These are phyloP conservation scores for Sitta carolinensis DNA, from an alignment of 2,797 vertebrate species.

Conservation along the genomic window DNA sequence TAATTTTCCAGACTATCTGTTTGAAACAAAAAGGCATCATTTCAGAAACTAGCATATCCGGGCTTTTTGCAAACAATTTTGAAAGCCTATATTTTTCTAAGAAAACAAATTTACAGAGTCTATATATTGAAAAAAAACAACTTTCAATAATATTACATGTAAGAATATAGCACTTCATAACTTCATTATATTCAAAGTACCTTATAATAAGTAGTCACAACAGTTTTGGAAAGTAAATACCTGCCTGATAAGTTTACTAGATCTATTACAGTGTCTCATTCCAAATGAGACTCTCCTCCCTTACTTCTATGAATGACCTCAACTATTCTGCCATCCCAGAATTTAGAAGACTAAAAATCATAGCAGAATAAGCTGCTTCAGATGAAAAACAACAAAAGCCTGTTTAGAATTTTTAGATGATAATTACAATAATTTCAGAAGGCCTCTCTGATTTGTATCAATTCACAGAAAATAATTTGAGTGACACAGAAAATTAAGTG, in stretches of 20 bases:
- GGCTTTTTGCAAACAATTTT: not conserved
- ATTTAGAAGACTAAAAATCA: slow-evolving; percentile 1
- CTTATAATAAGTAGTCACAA: not conserved
- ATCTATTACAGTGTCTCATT: not conserved
- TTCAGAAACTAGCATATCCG: not conserved
- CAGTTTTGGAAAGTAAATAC: slow-evolving; percentile 7
- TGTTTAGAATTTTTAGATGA: not conserved
- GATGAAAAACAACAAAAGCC: slow-evolving; percentile 1
- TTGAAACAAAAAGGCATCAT: slow-evolving; percentile 2
- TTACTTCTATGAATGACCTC: slow-evolving; percentile 27
- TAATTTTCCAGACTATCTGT: not conserved
- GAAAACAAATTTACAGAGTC: not conserved
- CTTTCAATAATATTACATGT: not conserved
- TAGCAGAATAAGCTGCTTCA: not conserved
- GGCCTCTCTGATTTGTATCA: not conserved
- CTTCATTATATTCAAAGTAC: not conserved
- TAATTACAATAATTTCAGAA: not conserved
- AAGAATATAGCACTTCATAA: not conserved
- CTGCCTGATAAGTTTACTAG: slow-evolving; percentile 1
- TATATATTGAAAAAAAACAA: not conserved
- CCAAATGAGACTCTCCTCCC: slow-evolving; percentile 7
- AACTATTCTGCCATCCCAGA: slow-evolving; percentile 27
- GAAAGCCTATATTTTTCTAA: not conserved
- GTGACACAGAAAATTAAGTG: not conserved
- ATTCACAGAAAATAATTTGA: not conserved